A percentile compares a stretch with the other conserved stretches of the same genome.
Conservation (phyloP, 2,888 invertebrate species). For the Pemphredon lugubris region DNA sequence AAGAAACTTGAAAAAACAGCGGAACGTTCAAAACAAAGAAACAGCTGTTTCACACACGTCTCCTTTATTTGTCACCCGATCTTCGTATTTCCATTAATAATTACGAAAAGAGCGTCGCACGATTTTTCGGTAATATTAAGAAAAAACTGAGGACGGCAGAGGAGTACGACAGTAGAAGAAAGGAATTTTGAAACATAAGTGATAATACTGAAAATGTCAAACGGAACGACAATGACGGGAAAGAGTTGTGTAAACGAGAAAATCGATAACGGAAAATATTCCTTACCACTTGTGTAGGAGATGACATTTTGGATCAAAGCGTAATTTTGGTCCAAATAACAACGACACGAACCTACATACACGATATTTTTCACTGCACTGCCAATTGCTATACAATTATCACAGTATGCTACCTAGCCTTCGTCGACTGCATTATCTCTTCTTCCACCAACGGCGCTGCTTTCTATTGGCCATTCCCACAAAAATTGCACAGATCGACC, state of each 20-base stretch:
- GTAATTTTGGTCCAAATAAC: slow-evolving; percentile 11
- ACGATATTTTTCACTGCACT: slow-evolving; percentile 44
- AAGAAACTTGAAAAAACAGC: slow-evolving; percentile 1
- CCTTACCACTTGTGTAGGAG: slow-evolving; percentile 63
- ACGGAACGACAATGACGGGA: slow-evolving; percentile 1
- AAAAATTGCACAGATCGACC: neutral
- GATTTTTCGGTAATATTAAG: neutral
- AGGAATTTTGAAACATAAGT: no score
- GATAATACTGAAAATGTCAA: slow-evolving; percentile 15
- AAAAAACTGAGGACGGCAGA: neutral
- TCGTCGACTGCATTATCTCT: slow-evolving; percentile 31
- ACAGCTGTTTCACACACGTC: slow-evolving; percentile 31
- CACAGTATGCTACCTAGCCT: slow-evolving; percentile 33
- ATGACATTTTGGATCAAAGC: slow-evolving; percentile 54
- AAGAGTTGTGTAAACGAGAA: neutral
- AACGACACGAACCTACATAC: slow-evolving; percentile 20
- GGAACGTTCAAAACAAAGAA: slow-evolving; percentile 45
- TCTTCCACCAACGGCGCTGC: slow-evolving; percentile 16
- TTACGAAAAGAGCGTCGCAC: no score
- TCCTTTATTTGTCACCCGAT: no score
- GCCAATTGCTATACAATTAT: slow-evolving; percentile 48
- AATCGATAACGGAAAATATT: slow-evolving; percentile 12
- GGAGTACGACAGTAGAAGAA: neutral
- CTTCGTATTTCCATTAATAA: no score
- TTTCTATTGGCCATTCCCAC: slow-evolving; percentile 14